Conservation (phyloP, 2,797 vertebrate species). For the Amblyraja radiata region DNA sequence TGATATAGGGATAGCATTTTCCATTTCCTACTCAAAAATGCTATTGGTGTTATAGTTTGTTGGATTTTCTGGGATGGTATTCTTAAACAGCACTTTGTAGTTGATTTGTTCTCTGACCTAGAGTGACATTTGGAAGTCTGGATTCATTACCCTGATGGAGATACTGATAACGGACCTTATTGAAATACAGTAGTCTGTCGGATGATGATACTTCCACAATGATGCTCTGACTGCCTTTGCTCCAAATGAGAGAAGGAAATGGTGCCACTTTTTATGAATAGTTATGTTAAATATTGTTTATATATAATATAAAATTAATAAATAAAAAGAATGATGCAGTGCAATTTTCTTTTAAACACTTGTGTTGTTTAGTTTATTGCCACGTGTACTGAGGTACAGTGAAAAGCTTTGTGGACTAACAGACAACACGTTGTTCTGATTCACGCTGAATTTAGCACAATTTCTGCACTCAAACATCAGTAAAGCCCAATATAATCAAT, state of each 20-base stretch:
- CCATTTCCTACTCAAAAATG: background rate
- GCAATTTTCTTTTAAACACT: background rate
- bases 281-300: background rate
- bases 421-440: background rate
- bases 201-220: background rate
- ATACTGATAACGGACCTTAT: background rate
- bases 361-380: background rate
- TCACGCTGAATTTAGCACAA: background rate
- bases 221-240: background rate
- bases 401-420: background rate
- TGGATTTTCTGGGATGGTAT: background rate
- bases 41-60: background rate
- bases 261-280: background rate
- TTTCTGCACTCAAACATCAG: background rate
- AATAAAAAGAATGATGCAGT: background rate
- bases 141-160: background rate
- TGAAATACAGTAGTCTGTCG: background rate
- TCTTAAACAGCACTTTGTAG: background rate
- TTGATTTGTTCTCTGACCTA: background rate
- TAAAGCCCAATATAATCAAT: background rate
- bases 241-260: background rate
- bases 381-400: too few species aligned
- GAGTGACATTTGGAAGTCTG: background rate
- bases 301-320: background rate
- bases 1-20: background rate